Conservation (phyloP, 2,797 vertebrate species). For the Dermochelys coriacea region DNA sequence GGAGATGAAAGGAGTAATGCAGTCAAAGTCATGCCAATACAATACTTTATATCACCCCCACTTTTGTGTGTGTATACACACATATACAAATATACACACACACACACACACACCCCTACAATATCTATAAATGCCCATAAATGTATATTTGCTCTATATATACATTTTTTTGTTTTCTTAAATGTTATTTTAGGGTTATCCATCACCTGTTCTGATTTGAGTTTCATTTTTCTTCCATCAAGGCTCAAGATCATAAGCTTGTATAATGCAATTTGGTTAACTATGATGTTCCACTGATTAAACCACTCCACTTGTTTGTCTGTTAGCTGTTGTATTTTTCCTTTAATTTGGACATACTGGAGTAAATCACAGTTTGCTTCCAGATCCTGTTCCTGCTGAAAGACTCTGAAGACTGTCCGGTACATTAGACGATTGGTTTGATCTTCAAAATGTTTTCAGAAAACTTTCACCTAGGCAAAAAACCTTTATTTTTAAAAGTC, state of each 20-base stretch:
- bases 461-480: conserved; percentile 59
- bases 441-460: conserved; percentile 45
- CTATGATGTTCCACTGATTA: neutral
- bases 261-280: neutral
- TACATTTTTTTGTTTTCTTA: neutral
- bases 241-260: neutral
- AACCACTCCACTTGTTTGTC: neutral
- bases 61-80: neutral
- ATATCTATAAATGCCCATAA: fast-evolving
- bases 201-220: neutral
- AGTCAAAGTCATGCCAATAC: neutral
- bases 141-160: neutral
- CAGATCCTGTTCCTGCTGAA: conserved; percentile 32
- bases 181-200: neutral
- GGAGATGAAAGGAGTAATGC: fast-evolving
- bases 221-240: neutral
- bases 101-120: neutral
- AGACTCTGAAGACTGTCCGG: neutral
- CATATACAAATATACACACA: too few species aligned
- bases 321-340: neutral
- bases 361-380: conserved; percentile 17
- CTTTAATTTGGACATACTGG: neutral
- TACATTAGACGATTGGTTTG: conserved; percentile 30
- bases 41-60: neutral
- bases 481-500: conserved; percentile 56